A percentile compares a stretch with the other conserved stretches of the same genome.
Evolutionary conservation across 1,140 invertebrate species (phyloP).

Genomic region (Drosophila arizonae): DNA sequence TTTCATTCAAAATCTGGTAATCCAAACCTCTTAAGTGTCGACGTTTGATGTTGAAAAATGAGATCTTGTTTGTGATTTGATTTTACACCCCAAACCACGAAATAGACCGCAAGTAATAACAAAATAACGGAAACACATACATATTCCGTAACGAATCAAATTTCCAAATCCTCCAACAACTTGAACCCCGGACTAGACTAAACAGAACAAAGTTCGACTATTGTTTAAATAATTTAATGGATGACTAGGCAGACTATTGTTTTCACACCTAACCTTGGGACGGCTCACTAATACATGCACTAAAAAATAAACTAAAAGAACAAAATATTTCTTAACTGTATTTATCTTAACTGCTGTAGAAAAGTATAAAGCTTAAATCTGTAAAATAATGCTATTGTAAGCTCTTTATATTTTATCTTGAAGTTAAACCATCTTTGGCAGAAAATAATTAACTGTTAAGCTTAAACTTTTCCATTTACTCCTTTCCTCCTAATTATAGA

Average conservation of each 20-base stretch:
- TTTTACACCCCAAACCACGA: conserved; percentile 21
- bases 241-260: conserved; percentile 10
- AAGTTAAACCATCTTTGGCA: too few relatives aligned
- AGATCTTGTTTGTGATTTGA: conserved; percentile 27
- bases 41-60: conserved; percentile 14
- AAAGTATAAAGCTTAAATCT: too few relatives aligned
- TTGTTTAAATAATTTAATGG: conserved; percentile 3
- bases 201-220: conserved; percentile 20
- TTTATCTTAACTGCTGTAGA: too few relatives aligned
- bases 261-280: neutral
- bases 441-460: too few relatives aligned
- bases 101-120: conserved; percentile 39
- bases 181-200: conserved; percentile 13
- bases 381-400: too few relatives aligned
- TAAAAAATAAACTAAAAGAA: too few relatives aligned
- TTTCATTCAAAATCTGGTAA: conserved; percentile 33
- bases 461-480: too few relatives aligned
- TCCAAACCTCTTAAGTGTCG: conserved; percentile 25
- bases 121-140: conserved; percentile 10
- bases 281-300: too few relatives aligned
- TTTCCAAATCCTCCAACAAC: conserved; percentile 28
- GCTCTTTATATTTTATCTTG: too few relatives aligned
- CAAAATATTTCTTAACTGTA: too few relatives aligned
- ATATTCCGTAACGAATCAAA: conserved; percentile 11
- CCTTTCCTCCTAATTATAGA: too few relatives aligned